Percentiles rank a stretch among this genome's conserved stretches.
These are phyloP conservation scores for Aphodius sticticus DNA, from an alignment of 2,888 invertebrate species.

Conservation along the genomic window DNA sequence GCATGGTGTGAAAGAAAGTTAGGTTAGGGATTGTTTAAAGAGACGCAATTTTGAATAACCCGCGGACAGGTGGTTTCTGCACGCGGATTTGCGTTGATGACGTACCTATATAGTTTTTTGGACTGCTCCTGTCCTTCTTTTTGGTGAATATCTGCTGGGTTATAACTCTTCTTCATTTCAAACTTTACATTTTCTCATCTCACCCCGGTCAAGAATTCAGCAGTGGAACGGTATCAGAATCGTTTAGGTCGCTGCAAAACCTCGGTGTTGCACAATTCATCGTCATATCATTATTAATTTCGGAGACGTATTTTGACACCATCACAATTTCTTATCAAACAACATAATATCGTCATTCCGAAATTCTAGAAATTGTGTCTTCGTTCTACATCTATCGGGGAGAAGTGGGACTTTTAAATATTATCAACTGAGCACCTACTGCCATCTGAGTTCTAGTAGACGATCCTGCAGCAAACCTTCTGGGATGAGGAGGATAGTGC, in stretches of 20 bases:
- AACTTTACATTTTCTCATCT: slow-evolving; percentile 59
- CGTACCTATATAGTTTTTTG: slow-evolving; percentile 66
- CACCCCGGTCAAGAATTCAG: slow-evolving; percentile 61
- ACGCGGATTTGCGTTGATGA: slow-evolving; percentile 24
- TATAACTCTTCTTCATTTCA: slow-evolving; percentile 66
- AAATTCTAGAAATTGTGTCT: slow-evolving; percentile 39
- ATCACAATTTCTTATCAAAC: slow-evolving; percentile 53
- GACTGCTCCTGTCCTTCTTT: slow-evolving; percentile 65
- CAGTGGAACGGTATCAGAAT: slow-evolving; percentile 47
- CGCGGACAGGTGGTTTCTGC: background rate
- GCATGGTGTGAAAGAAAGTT: slow-evolving; percentile 30
- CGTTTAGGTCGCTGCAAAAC: slow-evolving; percentile 50
- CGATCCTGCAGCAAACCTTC: background rate
- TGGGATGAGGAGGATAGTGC: background rate
- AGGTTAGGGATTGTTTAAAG: background rate
- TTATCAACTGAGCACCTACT: background rate
- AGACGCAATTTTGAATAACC: slow-evolving; percentile 14
- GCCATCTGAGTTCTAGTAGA: background rate
- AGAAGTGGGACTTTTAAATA: slow-evolving; percentile 41
- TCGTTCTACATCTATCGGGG: slow-evolving; percentile 48
- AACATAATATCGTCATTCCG: slow-evolving; percentile 34
- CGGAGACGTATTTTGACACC: slow-evolving; percentile 58
- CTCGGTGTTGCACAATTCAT: slow-evolving; percentile 53
- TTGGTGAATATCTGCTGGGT: slow-evolving; percentile 61
- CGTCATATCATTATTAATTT: slow-evolving; percentile 57